These are phyloP conservation scores for Lethenteron camtschaticum DNA, from an alignment of 2,113 vertebrate genomes.

Conservation along the genomic window DNA sequence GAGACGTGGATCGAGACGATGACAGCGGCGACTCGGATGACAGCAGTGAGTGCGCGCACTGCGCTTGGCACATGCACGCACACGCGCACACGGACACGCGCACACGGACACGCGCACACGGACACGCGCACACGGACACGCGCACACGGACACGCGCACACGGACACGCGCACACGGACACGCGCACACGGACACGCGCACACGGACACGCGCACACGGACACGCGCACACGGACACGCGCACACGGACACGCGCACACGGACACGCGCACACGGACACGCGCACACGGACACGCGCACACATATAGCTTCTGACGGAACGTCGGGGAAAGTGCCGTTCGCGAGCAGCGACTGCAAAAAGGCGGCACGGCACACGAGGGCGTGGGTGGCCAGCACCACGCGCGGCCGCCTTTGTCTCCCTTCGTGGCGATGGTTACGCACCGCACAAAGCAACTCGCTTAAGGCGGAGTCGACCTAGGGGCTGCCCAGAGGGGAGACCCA, in stretches of 20 bases:
- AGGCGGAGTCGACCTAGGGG: too few relatives aligned
- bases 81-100: slow-evolving; percentile 70
- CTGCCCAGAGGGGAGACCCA: too few relatives aligned
- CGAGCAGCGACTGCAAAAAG: too few relatives aligned
- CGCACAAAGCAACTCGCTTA: too few relatives aligned
- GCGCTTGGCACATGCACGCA: slow-evolving; percentile 71
- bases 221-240: slow-evolving; percentile 69
- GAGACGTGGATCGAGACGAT: slow-evolving; percentile 48
- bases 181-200: slow-evolving; percentile 44
- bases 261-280: slow-evolving; percentile 72
- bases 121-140: slow-evolving; percentile 35
- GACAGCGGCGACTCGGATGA: slow-evolving; percentile 93
- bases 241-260: slow-evolving; percentile 68
- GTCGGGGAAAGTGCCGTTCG: too few relatives aligned
- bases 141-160: slow-evolving; percentile 66
- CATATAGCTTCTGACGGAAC: too few relatives aligned
- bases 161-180: slow-evolving; percentile 58
- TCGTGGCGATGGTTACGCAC: too few relatives aligned
- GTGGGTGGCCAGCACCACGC: too few relatives aligned
- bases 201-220: slow-evolving; percentile 82
- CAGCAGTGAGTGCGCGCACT: slow-evolving; percentile 66
- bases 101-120: slow-evolving; percentile 64
- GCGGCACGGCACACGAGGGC: too few relatives aligned
- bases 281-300: slow-evolving; percentile 78
- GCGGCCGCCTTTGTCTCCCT: too few relatives aligned